Conservation (phyloP, 2,113 vertebrate species). For the Sebastes fasciatus region DNA sequence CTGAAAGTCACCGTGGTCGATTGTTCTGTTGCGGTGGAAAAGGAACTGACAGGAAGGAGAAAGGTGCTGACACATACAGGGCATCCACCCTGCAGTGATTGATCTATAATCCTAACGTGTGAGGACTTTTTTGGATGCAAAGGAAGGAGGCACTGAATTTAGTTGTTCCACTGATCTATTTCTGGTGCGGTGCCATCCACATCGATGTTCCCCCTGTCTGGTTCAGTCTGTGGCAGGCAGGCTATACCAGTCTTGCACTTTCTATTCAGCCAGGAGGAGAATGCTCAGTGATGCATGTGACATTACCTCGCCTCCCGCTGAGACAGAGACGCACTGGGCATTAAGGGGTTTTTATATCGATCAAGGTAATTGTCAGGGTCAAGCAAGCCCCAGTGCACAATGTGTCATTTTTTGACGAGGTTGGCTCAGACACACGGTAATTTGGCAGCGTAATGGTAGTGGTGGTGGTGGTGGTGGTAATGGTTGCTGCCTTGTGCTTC, state of each 20-base stretch:
- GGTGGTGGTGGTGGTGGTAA: neutral
- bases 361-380: slow-evolving; percentile 67
- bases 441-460: slow-evolving; percentile 2
- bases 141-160: slow-evolving; percentile 22
- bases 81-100: slow-evolving; percentile 13
- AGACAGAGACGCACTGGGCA: slow-evolving; percentile 27
- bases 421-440: neutral
- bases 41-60: slow-evolving; percentile 15
- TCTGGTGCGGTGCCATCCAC: slow-evolving; percentile 59
- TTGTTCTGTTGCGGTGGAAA: slow-evolving; percentile 12
- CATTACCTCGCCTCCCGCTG: slow-evolving; percentile 55
- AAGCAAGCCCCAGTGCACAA: slow-evolving; percentile 48
- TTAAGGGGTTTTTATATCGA: slow-evolving; percentile 56
- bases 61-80: slow-evolving; percentile 25
- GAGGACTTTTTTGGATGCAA: neutral
- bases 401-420: slow-evolving; percentile 57
- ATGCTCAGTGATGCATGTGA: slow-evolving; percentile 55
- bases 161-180: slow-evolving; percentile 68
- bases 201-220: slow-evolving; percentile 57
- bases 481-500: neutral
- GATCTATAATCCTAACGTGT: neutral
- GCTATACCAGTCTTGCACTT: slow-evolving; percentile 36
- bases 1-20: slow-evolving; percentile 32
- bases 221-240: slow-evolving; percentile 35
- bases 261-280: slow-evolving; percentile 58